phyloP scores from a whole-genome alignment of 1,140 invertebrate species.

The Leucophenga varia region DNA sequence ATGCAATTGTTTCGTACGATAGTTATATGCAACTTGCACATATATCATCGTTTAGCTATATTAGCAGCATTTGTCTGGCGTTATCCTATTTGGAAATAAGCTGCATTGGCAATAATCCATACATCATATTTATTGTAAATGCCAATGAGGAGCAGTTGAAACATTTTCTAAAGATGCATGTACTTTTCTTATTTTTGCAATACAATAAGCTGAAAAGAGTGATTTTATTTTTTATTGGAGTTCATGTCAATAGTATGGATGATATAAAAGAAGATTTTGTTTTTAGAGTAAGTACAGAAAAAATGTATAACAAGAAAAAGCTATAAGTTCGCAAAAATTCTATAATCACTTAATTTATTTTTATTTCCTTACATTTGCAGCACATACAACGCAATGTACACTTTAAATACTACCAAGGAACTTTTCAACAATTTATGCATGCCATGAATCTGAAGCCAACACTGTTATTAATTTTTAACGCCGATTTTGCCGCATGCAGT shows the following conservation, averaged over 20 bases:
- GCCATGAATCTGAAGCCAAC: conserved; percentile 15
- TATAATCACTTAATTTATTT: background rate
- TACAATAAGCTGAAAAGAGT: conserved; percentile 18
- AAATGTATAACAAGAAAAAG: too few species aligned
- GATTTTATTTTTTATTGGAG: conserved; percentile 34
- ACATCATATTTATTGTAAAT: conserved; percentile 27
- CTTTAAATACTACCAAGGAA: background rate
- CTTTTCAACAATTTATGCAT: conserved; percentile 6
- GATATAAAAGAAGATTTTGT: too few species aligned
- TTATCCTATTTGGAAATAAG: conserved; percentile 5
- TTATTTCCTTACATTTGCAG: background rate
- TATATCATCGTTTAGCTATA: conserved; percentile 35
- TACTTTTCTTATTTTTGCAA: conserved; percentile 33
- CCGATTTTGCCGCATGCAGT: conserved; percentile 17
- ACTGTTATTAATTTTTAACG: conserved; percentile 22
- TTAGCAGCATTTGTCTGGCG: conserved; percentile 25
- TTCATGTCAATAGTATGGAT: too few species aligned
- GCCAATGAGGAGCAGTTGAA: conserved; percentile 17
- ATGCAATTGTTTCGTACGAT: conserved; percentile 9
- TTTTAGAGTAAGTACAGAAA: too few species aligned
- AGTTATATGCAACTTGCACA: conserved; percentile 21
- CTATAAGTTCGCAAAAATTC: too few species aligned
- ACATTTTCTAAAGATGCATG: conserved; percentile 33
- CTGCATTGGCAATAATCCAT: conserved; percentile 4
- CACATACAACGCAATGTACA: conserved; percentile 4